A percentile compares a stretch with the other conserved stretches of the same genome.
phyloP scores from a whole-genome alignment of 2,113 vertebrate genomes.

The Eupsittula cactorum region DNA sequence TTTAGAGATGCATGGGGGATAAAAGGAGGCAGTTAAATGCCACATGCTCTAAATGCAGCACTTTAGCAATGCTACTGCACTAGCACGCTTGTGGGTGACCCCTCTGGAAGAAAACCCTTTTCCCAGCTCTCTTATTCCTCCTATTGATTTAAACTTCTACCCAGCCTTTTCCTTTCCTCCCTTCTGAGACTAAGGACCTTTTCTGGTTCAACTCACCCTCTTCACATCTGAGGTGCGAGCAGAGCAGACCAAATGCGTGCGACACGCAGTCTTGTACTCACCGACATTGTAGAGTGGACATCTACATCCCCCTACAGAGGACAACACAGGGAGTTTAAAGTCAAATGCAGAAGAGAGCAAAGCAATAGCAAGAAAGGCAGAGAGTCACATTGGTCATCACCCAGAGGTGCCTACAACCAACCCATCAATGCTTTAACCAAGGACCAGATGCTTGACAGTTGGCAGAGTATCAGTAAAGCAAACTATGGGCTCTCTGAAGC shows the following conservation, averaged over 20 bases:
- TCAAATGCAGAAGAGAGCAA: background rate
- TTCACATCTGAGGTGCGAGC: background rate
- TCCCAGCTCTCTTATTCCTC: accelerated
- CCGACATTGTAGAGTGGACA: slow-evolving; percentile 77
- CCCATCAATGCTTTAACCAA: background rate
- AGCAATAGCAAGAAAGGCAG: background rate
- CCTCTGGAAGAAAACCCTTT: background rate
- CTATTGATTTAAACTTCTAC: background rate
- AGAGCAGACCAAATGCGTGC: background rate
- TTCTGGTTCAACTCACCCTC: slow-evolving; percentile 10
- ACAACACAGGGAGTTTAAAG: slow-evolving; percentile 58
- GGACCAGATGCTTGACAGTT: background rate
- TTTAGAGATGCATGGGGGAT: background rate
- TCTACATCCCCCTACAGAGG: slow-evolving; percentile 66
- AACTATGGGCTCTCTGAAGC: background rate
- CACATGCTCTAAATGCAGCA: background rate
- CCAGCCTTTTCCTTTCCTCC: background rate
- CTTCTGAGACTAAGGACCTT: background rate
- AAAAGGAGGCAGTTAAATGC: background rate
- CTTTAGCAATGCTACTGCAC: background rate
- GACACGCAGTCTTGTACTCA: slow-evolving; percentile 59
- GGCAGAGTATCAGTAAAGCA: background rate
- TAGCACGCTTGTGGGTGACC: accelerated
- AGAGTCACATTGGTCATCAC: background rate
- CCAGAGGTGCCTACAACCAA: background rate